Percentiles rank a stretch among this genome's conserved stretches.
These are phyloP conservation scores for Pollachius pollachius DNA, from an alignment of 2,113 vertebrate genomes.

Conservation along the genomic window DNA sequence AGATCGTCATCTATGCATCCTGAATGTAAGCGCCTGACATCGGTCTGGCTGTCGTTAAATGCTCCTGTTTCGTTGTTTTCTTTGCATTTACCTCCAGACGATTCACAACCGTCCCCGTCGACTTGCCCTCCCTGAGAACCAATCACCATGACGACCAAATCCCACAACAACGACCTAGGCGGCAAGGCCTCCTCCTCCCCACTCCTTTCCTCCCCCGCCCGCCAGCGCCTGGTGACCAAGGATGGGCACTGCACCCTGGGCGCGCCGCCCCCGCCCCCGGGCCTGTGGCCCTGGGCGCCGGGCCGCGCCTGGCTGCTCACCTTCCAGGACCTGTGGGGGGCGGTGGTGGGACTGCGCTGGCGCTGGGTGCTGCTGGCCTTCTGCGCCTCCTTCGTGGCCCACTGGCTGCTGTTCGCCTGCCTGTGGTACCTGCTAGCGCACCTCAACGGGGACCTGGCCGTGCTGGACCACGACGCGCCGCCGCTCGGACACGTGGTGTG, in stretches of 20 bases:
- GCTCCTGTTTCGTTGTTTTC: background rate
- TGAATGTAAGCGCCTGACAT: no score
- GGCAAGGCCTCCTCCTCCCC: conserved; percentile 79
- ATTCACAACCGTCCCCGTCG: conserved; percentile 10
- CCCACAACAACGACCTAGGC: conserved; percentile 58
- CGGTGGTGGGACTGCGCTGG: conserved; percentile 93
- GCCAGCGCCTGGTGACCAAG: conserved; percentile 88
- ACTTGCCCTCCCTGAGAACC: conserved; percentile 16
- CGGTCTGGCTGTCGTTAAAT: no score
- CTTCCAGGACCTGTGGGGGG: conserved; percentile 89
- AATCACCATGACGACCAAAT: conserved; percentile 62
- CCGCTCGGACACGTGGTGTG: conserved; percentile 93
- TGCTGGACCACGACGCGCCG: conserved; percentile 84
- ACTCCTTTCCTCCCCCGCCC: conserved; percentile 72
- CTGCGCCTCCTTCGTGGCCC: conserved; percentile 88
- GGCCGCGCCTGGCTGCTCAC: conserved; percentile 76
- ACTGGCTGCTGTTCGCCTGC: conserved; percentile 95
- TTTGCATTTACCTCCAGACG: conserved; percentile 37
- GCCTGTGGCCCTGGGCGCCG: conserved; percentile 51
- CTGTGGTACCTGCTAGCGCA: conserved; percentile 95
- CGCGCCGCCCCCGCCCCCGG: conserved; percentile 36
- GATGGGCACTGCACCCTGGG: conserved; percentile 83
- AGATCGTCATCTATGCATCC: no score
- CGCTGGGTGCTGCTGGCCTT: conserved; percentile 95
- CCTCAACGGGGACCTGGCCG: conserved; percentile 91